Evolutionary conservation across 1,140 invertebrate species (phyloP).

Genomic region (Hestina assimilis): DNA sequence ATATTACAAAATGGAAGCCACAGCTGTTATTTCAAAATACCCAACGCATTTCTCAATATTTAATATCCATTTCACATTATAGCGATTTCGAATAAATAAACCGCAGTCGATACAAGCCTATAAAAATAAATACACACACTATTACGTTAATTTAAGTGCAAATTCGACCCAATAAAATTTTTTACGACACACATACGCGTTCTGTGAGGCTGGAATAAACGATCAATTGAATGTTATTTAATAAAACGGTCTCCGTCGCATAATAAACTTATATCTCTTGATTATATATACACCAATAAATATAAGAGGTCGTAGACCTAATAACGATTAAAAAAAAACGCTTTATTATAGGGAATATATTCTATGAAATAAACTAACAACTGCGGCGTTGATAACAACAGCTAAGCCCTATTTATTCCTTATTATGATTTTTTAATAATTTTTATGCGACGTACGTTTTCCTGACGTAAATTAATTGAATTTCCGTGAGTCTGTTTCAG

Average conservation of each 20-base stretch:
- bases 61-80: neutral
- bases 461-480: too few species aligned
- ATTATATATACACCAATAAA: constrained; percentile 15
- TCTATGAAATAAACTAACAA: too few species aligned
- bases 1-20: too few species aligned
- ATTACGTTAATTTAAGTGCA: constrained; percentile 41
- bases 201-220: constrained; percentile 11
- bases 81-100: neutral
- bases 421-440: too few species aligned
- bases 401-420: too few species aligned
- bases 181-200: constrained; percentile 35
- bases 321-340: neutral
- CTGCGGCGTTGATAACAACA: too few species aligned
- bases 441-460: too few species aligned
- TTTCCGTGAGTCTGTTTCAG: too few species aligned
- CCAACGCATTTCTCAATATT: too few species aligned
- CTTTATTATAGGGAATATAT: too few species aligned
- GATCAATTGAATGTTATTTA: constrained; percentile 15
- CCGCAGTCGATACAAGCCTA: constrained; percentile 12
- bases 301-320: neutral
- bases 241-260: constrained; percentile 12
- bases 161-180: constrained; percentile 43
- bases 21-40: neutral
- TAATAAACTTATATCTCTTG: constrained; percentile 17
- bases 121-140: constrained; percentile 19